Evolutionary conservation across 2,797 vertebrate genomes (phyloP), one percentile per base, ranked within the genome.

Genomic region (Iguana delicatissima): DNA sequence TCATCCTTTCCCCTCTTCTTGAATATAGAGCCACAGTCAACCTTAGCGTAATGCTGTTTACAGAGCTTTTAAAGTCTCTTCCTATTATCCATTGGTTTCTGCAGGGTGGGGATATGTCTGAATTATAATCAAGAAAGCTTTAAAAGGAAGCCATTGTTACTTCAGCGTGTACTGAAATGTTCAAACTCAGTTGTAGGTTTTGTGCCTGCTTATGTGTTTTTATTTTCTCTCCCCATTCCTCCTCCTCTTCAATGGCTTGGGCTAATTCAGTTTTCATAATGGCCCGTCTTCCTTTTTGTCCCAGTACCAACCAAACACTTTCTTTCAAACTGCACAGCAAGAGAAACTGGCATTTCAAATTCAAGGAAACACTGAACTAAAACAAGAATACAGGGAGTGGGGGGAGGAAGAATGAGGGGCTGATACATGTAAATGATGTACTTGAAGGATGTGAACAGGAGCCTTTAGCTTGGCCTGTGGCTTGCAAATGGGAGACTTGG

Each of bases 381-480:
- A 94, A 92, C 90, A 93, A 88, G 87, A 88, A 87, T 93, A 94
- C 93, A 93, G 74, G 84, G 89, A 91, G 93, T 9, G n/a, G 24
- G 38, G 24, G 18, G 35, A 6, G 35, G 93, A 87, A 91, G 92
- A 90, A 89, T 94, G 92, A 92, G 92, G 86, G 85, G 93, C 86
- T 93, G 86, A 93, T 91, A 95, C 95, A 95, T 94, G 95, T 85
- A 95, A 94, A 94, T 93, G 91, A 92, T 85, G 90, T 90, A 87
- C 90, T 90, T 83, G 90, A 93, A 95, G 94, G 94, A 91, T 91
- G 89, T 88, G 92, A 95, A 93, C 92, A 88, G 14, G 59, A 57
- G 92, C 91, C 80, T 80, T 87, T 77, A 50, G 59, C 46, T 83
- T 72, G 57, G n/a, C 46, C 52, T 86, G 14, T 59, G 46, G 38